Evolutionary conservation across 2,113 vertebrate genomes (phyloP).

Genomic region (Scomber colias): DNA sequence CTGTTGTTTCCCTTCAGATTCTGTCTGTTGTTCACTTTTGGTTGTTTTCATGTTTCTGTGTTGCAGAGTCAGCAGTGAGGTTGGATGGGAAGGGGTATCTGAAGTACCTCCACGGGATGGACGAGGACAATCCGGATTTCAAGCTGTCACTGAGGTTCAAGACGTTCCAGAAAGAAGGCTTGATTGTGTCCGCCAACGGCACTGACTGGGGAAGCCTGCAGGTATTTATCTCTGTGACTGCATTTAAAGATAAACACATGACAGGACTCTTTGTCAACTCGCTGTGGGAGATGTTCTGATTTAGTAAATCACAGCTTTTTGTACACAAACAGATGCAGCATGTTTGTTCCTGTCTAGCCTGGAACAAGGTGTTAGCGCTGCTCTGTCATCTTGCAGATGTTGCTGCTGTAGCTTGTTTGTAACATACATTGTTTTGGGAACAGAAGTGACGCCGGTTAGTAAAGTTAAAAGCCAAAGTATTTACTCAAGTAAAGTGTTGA

Average conservation of each 20-base stretch:
- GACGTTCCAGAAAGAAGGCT: conserved; percentile 85
- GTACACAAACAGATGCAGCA: too few relatives aligned
- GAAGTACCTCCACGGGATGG: conserved; percentile 83
- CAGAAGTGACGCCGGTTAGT: too few relatives aligned
- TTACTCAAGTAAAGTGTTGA: too few relatives aligned
- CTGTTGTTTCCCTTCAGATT: too few relatives aligned
- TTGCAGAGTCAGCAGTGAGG: conserved; percentile 89
- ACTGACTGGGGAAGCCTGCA: conserved; percentile 84
- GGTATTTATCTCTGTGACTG: conserved; percentile 78
- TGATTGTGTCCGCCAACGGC: conserved; percentile 84
- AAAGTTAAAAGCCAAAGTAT: too few relatives aligned
- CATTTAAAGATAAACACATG: neutral
- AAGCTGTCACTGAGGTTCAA: conserved; percentile 89
- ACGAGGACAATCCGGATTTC: conserved; percentile 81
- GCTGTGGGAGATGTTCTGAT: neutral
- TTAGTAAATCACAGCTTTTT: too few relatives aligned
- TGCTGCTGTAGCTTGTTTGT: too few relatives aligned
- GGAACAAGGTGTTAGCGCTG: too few relatives aligned
- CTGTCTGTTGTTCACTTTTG: neutral
- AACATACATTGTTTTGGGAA: too few relatives aligned
- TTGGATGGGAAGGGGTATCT: conserved; percentile 90
- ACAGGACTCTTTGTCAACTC: neutral
- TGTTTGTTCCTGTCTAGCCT: too few relatives aligned
- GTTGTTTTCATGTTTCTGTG: neutral
- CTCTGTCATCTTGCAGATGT: too few relatives aligned